These are phyloP conservation scores for Ichneumoninae sp. DNA, from an alignment of 2,888 invertebrate genomes.

Conservation along the genomic window DNA sequence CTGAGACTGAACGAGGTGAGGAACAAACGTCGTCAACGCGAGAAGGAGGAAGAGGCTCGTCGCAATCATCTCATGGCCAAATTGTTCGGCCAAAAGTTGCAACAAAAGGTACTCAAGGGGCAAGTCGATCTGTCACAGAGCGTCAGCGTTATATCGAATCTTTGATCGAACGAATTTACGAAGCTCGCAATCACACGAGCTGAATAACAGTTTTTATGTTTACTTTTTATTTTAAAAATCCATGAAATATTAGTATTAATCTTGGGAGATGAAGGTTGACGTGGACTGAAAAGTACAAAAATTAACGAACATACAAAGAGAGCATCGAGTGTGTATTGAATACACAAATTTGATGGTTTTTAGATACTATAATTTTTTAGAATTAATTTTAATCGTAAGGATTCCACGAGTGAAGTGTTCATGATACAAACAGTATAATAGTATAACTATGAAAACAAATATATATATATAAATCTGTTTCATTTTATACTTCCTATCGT, in stretches of 20 bases:
- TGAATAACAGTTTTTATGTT: not conserved
- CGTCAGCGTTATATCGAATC: constrained; percentile 86
- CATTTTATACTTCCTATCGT: constrained; percentile 11
- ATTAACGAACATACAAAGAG: constrained; percentile 2
- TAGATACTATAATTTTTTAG: constrained; percentile 21
- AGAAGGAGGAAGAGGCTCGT: constrained; percentile 87
- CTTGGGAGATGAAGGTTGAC: not conserved
- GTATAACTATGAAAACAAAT: constrained; percentile 27
- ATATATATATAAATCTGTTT: constrained; percentile 37
- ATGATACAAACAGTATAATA: constrained; percentile 58
- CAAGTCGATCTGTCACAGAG: constrained; percentile 88
- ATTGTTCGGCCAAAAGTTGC: constrained; percentile 91
- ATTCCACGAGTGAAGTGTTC: constrained; percentile 64
- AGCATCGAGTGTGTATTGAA: constrained; percentile 52
- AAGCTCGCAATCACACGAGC: not conserved
- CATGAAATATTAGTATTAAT: constrained; percentile 53
- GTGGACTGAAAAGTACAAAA: constrained; percentile 46
- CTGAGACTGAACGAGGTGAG: constrained; percentile 90
- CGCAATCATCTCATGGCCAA: constrained; percentile 91
- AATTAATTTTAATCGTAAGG: constrained; percentile 44
- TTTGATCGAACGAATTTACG: constrained; percentile 70
- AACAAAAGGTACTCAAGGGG: constrained; percentile 88
- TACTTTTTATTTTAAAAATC: constrained; percentile 30
- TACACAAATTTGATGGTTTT: constrained; percentile 19
- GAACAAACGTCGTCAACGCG: constrained; percentile 85